Evolutionary conservation across 2,113 vertebrate species (phyloP).

Genomic region (Halichoerus grypus): DNA sequence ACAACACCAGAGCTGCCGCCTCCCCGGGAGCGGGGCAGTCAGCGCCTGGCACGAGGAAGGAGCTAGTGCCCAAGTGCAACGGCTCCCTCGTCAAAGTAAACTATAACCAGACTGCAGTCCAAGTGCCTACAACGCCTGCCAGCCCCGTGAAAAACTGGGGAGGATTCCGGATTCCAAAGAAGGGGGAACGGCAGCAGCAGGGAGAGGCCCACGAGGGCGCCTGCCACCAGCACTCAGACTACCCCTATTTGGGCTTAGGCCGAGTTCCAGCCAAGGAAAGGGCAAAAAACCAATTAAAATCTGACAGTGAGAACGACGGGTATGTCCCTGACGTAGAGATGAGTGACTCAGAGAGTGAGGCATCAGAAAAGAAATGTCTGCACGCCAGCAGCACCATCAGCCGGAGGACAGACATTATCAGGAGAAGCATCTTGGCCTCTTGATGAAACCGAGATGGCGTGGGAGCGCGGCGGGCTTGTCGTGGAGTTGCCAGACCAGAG

Average conservation of each 20-base stretch:
- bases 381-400: conserved; percentile 88
- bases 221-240: conserved; percentile 85
- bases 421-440: conserved; percentile 95
- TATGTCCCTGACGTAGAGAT: conserved; percentile 89
- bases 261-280: conserved; percentile 85
- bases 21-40: conserved; percentile 82
- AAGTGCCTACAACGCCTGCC: conserved; percentile 88
- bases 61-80: conserved; percentile 87
- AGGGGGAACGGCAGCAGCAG: conserved; percentile 89
- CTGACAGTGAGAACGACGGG: conserved; percentile 89
- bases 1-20: conserved; percentile 83
- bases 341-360: conserved; percentile 91
- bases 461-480: neutral
- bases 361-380: conserved; percentile 91
- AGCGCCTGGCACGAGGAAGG: conserved; percentile 81
- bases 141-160: conserved; percentile 95
- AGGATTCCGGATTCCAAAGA: conserved; percentile 97
- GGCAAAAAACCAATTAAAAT: conserved; percentile 88
- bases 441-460: conserved; percentile 83
- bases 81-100: conserved; percentile 88
- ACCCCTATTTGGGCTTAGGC: conserved; percentile 83
- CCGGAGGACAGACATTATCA: conserved; percentile 94
- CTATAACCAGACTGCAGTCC: conserved; percentile 84
- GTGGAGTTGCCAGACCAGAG: conserved; percentile 32
- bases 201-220: conserved; percentile 79